These are phyloP conservation scores for Chelonoidis abingdonii DNA, from an alignment of 2,113 vertebrate species.

Conservation along the genomic window DNA sequence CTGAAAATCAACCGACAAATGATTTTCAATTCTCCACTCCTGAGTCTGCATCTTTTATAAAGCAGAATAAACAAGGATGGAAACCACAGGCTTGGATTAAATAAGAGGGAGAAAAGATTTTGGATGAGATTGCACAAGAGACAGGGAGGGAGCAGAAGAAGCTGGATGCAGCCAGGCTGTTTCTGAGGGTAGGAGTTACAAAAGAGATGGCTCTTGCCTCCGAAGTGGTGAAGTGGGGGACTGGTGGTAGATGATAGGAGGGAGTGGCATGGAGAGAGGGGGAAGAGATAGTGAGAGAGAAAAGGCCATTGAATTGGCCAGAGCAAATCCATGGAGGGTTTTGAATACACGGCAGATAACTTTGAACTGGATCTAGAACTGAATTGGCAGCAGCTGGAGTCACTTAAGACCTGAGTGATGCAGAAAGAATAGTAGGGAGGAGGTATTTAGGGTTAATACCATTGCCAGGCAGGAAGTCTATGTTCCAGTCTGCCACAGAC, in stretches of 20 bases:
- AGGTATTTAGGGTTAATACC: neutral
- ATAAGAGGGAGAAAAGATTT: neutral
- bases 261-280: neutral
- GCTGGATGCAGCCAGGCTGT: neutral
- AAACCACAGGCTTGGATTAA: neutral
- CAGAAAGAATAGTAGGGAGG: neutral
- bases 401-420: neutral
- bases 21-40: neutral
- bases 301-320: accelerated
- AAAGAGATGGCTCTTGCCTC: neutral
- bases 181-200: neutral
- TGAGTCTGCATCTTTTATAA: neutral
- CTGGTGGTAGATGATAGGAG: neutral
- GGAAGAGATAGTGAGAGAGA: neutral
- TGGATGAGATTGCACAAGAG: neutral
- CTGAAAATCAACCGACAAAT: neutral
- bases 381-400: too few species aligned
- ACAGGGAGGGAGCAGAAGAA: neutral
- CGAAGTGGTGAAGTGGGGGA: too few species aligned
- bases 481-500: neutral
- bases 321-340: neutral
- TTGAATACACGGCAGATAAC: neutral
- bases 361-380: neutral
- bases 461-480: neutral
- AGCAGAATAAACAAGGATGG: neutral